Base-by-base conservation (phyloP, 2,888 invertebrate species). In the Hypomecis atomaria region DNA sequence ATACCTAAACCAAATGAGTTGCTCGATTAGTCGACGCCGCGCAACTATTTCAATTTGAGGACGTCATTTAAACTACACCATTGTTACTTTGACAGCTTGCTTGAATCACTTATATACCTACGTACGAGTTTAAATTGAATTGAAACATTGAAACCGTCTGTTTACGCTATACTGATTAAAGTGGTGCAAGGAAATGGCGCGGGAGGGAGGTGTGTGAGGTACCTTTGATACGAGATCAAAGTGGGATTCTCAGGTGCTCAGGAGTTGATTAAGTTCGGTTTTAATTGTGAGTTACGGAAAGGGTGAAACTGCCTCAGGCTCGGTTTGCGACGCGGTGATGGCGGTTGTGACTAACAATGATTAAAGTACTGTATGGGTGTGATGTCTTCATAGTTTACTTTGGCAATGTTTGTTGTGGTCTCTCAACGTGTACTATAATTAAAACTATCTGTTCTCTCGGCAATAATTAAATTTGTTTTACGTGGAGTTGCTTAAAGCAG, bases 11-110 rank as follows among this genome's bases (percentile, higher is more conserved):
- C 70, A 76, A 82, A 74, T 79, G 78, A 79, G 76, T 76, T 72
- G 75, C 73, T 79, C 78, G 71, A 78, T 79, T 75, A 72, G 66
- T 66, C 73, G 75, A 67, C 73, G 67, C 72, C 70, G 63, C 69
- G 70, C 77, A 78, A 82, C 79, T 79, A 82, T 84, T 85, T 84
- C 85, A 83, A 85, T 84, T 86, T 83, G 77, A 78, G 75, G 77
- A 78, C 79, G 82, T 82, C 83, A 84, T 83, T 84, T 83, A 78
- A 83, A 81, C 82, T 82, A 83, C 73, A 77, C 72, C 71, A 72
- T 78, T 81, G 82, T 79, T 81, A 81, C 78, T 84, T 83, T 83
- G 84, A 82, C 79, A 83, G 81, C 83, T 83, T 77, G 76, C 77
- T 72, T 71, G 78, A 76, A 76, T 78, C 77, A 77, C 77, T 70